Evolutionary conservation across 2,797 vertebrate species (phyloP).

Genomic region (Choloepus didactylus): DNA sequence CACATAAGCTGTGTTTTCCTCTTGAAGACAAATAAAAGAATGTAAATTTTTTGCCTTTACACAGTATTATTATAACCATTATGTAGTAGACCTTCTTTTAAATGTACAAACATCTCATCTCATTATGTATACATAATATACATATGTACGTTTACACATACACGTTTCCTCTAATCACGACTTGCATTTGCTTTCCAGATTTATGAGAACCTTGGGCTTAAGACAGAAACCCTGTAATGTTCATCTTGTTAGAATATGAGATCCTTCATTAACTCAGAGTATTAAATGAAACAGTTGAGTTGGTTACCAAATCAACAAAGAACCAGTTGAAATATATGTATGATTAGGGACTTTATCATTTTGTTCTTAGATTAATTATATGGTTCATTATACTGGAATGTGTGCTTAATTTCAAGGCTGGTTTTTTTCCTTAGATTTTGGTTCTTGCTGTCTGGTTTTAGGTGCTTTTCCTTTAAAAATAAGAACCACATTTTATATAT

Average conservation of each 20-base stretch:
- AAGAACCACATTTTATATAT: slow-evolving; percentile 65
- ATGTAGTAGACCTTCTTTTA: background rate
- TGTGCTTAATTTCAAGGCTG: slow-evolving; percentile 80
- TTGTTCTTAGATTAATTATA: slow-evolving; percentile 88
- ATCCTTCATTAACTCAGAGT: slow-evolving; percentile 86
- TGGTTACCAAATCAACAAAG: slow-evolving; percentile 87
- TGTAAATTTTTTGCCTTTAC: background rate
- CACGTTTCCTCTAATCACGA: background rate
- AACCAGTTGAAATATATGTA: slow-evolving; percentile 82
- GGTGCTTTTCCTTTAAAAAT: slow-evolving; percentile 69
- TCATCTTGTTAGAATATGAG: slow-evolving; percentile 85
- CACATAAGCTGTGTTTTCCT: background rate
- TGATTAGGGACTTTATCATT: slow-evolving; percentile 84
- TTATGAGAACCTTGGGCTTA: slow-evolving; percentile 23
- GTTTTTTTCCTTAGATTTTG: slow-evolving; percentile 75
- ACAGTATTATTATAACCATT: background rate
- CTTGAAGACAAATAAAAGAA: slow-evolving; percentile 3
- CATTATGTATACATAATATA: background rate
- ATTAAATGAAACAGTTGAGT: slow-evolving; percentile 89
- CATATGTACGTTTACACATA: background rate
- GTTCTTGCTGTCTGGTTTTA: slow-evolving; percentile 75
- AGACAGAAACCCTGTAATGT: slow-evolving; percentile 69
- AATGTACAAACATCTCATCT: background rate
- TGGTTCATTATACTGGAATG: slow-evolving; percentile 87
- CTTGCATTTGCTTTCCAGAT: slow-evolving; percentile 59